Conservation (phyloP, 1,140 invertebrate genomes). For the Trypoxylus dichotomus region DNA sequence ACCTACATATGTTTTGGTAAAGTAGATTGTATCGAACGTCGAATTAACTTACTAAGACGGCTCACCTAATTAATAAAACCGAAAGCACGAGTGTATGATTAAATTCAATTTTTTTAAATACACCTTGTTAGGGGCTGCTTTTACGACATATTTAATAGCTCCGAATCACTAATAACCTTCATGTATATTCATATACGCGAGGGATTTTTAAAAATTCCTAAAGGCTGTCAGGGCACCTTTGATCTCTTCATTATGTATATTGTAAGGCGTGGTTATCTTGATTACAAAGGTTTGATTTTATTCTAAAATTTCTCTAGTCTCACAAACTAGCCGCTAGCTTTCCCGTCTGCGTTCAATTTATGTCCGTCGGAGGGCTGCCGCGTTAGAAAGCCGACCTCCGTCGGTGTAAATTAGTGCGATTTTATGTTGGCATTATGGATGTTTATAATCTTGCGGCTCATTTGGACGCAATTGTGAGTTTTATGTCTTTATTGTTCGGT, state of each 20-base stretch:
- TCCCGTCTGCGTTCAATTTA: not conserved
- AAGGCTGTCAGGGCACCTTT: not conserved
- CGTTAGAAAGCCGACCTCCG: not conserved
- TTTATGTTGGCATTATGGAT: conserved; percentile 24
- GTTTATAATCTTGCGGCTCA: conserved; percentile 29
- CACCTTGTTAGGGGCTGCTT: conserved; percentile 21
- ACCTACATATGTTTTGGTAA: too few relatives aligned
- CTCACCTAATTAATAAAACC: not conserved
- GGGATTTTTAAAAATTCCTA: conserved; percentile 5
- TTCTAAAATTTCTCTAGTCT: not conserved
- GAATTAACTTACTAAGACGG: not conserved
- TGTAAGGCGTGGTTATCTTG: not conserved
- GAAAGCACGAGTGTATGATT: conserved; percentile 19
- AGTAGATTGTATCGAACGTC: not conserved
- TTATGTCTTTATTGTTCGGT: conserved; percentile 20
- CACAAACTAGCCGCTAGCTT: not conserved
- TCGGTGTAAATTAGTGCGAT: conserved; percentile 23
- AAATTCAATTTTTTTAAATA: conserved; percentile 14
- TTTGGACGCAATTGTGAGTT: conserved; percentile 25
- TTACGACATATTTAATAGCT: conserved; percentile 22
- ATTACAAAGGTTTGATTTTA: conserved; percentile 21
- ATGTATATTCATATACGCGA: conserved; percentile 26
- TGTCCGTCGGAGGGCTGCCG: not conserved
- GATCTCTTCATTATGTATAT: conserved; percentile 26
- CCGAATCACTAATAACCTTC: conserved; percentile 22